A percentile compares a stretch with the other conserved stretches of the same genome.
Evolutionary conservation across 2,888 invertebrate species (phyloP).

Genomic region (Volucella bombylans): DNA sequence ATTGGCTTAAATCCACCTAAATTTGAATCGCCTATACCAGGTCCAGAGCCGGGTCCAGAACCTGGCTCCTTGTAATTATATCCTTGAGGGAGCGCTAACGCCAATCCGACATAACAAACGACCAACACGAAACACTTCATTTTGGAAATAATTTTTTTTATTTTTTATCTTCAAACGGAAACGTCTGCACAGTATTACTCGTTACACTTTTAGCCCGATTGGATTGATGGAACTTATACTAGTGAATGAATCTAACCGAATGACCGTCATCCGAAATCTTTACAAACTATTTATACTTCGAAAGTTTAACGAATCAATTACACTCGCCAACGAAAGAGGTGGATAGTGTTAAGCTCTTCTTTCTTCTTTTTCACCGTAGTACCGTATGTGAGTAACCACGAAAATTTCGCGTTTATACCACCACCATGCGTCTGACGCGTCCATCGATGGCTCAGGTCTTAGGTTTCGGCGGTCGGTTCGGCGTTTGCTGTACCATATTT

Average conservation of each 20-base stretch:
- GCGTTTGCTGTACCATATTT: constrained; percentile 50
- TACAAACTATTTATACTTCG: constrained; percentile 76
- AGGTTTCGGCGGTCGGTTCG: constrained; percentile 40
- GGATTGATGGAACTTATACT: constrained; percentile 59
- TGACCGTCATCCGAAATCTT: constrained; percentile 73
- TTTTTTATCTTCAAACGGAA: constrained; percentile 5
- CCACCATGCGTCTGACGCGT: constrained; percentile 34
- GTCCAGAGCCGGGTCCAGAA: constrained; percentile 38
- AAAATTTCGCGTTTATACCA: constrained; percentile 66
- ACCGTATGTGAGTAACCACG: constrained; percentile 38
- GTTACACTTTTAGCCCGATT: background rate
- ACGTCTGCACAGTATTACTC: constrained; percentile 17
- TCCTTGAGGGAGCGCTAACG: constrained; percentile 70
- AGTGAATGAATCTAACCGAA: constrained; percentile 74
- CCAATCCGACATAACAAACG: constrained; percentile 61
- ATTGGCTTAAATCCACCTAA: constrained; percentile 63
- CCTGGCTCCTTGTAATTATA: constrained; percentile 71
- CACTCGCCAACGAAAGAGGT: constrained; percentile 72
- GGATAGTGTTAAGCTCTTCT: constrained; percentile 70
- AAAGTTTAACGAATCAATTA: constrained; percentile 73
- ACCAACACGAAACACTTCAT: constrained; percentile 73
- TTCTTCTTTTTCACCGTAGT: constrained; percentile 60
- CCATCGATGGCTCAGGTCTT: constrained; percentile 36
- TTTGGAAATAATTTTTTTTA: constrained; percentile 9
- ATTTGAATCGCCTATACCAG: constrained; percentile 38